Evolutionary conservation across 92 coral and sea anemone genomes (phyloP).

Genomic region (Isaurus tuberculatus): DNA sequence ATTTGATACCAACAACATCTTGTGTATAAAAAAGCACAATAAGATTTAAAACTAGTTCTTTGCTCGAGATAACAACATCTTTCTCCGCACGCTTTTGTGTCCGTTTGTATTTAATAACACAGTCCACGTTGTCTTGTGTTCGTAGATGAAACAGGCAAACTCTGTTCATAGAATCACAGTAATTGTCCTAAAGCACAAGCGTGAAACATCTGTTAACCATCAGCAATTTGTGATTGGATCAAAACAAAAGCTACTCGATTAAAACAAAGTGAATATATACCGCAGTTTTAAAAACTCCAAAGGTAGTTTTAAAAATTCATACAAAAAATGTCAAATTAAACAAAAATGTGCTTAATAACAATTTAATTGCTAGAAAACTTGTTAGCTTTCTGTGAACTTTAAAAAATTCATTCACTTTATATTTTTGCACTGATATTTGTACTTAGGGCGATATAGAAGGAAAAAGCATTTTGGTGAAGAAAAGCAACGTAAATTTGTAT

Average conservation of each 20-base stretch:
- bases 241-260: neutral
- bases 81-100: neutral
- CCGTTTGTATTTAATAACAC: neutral
- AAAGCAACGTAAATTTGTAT: no score
- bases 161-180: neutral
- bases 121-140: neutral
- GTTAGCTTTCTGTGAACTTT: no score
- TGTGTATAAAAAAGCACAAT: neutral
- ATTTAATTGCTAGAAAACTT: no score
- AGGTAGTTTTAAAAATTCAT: conserved; percentile 22
- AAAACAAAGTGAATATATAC: neutral
- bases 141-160: neutral
- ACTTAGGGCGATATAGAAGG: no score
- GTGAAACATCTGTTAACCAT: neutral
- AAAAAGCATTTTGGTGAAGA: no score
- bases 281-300: neutral
- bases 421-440: no score
- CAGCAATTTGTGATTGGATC: conserved; percentile 1
- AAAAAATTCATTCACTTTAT: no score
- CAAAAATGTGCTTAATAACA: no score
- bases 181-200: neutral
- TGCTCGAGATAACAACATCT: neutral
- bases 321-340: neutral
- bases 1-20: neutral
- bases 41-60: neutral